Percentiles rank a stretch among this genome's conserved stretches.
Conservation (phyloP, 2,797 vertebrate genomes). For the Echeneis naucrates region DNA sequence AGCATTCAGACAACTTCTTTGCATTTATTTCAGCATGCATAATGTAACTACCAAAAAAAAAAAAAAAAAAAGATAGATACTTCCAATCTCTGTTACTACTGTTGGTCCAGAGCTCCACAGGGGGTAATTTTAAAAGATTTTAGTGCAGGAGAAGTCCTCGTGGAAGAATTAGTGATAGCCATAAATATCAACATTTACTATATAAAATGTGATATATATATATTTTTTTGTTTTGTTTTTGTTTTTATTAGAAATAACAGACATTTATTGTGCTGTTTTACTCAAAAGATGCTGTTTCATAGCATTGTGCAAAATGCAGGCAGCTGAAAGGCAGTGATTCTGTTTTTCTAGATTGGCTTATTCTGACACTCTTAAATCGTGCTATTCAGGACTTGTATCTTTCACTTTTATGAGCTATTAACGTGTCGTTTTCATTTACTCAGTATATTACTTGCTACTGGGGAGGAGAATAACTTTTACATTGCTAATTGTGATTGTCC, state of each 20-base stretch:
- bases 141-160: not conserved
- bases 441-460: not conserved
- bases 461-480: not conserved
- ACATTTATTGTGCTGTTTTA: not conserved
- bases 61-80: too few species aligned
- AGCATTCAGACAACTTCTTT: not conserved
- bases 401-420: slow-evolving; percentile 8
- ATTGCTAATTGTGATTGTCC: slow-evolving; percentile 4
- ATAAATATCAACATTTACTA: not conserved
- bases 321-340: not conserved
- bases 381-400: not conserved
- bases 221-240: too few species aligned
- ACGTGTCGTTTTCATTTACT: slow-evolving; percentile 4
- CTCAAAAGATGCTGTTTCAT: not conserved
- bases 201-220: not conserved
- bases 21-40: not conserved
- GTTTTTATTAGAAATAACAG: not conserved
- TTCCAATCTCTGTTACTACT: too few species aligned
- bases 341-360: not conserved
- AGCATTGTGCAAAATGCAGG: not conserved
- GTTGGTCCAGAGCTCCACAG: not conserved
- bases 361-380: slow-evolving; percentile 1
- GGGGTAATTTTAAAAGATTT: not conserved
- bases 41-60: too few species aligned
- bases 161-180: not conserved